Percentiles rank a stretch among this genome's conserved stretches.
phyloP scores from a whole-genome alignment of 2,797 vertebrate species.

The Acanthurus lineatus region DNA sequence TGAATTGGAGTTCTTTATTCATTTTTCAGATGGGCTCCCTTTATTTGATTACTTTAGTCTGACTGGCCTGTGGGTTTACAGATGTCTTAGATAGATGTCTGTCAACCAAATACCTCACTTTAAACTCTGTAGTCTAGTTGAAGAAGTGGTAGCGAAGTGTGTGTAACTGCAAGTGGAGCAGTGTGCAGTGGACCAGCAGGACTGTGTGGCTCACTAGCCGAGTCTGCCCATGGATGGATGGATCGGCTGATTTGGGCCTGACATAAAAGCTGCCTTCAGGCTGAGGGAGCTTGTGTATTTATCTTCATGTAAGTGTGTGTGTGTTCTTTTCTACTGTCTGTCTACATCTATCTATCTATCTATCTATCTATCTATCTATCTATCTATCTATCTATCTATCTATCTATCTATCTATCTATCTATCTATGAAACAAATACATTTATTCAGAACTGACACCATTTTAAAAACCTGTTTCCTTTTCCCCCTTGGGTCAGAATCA shows the following conservation, averaged over 20 bases:
- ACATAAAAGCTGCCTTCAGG: conserved; percentile 58
- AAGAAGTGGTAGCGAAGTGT: conserved; percentile 9
- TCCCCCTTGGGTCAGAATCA: background rate
- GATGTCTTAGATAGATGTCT: too few species aligned
- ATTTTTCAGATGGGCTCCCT: background rate
- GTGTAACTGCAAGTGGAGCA: conserved; percentile 43
- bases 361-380: conserved; percentile 9
- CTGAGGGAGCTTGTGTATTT: conserved; percentile 1
- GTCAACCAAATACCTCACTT: background rate
- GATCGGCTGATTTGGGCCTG: conserved; percentile 53
- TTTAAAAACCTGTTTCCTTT: background rate
- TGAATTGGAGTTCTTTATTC: background rate
- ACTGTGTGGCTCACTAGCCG: conserved; percentile 39
- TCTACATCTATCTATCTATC: conserved; percentile 6
- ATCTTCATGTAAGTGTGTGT: background rate
- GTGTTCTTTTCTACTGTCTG: too few species aligned
- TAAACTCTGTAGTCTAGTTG: conserved; percentile 18
- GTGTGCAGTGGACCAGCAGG: conserved; percentile 43
- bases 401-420: background rate
- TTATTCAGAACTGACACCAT: too few species aligned
- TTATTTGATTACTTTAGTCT: background rate
- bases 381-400: conserved; percentile 9
- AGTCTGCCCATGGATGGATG: conserved; percentile 47
- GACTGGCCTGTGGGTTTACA: background rate
- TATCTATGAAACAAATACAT: background rate